phyloP scores from a whole-genome alignment of 2,888 invertebrate genomes.

The Aleiodes leptofemur region DNA sequence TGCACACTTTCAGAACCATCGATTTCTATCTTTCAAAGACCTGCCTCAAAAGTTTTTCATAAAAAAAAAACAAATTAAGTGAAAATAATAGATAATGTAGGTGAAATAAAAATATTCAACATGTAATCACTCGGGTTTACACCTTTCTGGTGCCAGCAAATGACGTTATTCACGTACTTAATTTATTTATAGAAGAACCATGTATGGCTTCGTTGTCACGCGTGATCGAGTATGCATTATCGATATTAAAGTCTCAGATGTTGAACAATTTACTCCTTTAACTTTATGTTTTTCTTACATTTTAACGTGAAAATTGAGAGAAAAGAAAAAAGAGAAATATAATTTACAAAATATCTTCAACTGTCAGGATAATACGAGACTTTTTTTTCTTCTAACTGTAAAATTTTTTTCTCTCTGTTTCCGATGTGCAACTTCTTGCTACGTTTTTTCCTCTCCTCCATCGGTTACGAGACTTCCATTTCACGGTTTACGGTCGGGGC shows the following conservation, averaged over 20 bases:
- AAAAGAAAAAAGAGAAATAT: no score
- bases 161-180: conserved; percentile 6
- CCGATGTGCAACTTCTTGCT: conserved; percentile 43
- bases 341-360: background rate
- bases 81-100: conserved; percentile 24
- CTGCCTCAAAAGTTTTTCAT: background rate
- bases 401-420: conserved; percentile 37
- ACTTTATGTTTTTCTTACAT: conserved; percentile 12
- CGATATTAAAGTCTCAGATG: conserved; percentile 49
- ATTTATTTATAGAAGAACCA: conserved; percentile 39
- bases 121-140: conserved; percentile 34
- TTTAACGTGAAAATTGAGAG: background rate
- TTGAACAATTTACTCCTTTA: background rate
- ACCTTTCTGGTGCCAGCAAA: conserved; percentile 9
- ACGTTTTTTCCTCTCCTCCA: conserved; percentile 50
- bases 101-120: conserved; percentile 44
- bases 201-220: conserved; percentile 48
- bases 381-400: background rate
- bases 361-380: conserved; percentile 18
- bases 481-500: conserved; percentile 63
- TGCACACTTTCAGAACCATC: conserved; percentile 8
- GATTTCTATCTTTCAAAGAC: conserved; percentile 14
- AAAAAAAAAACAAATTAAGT: conserved; percentile 19
- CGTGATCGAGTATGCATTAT: conserved; percentile 56
- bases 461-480: conserved; percentile 62